Evolutionary conservation across 1,140 invertebrate genomes (phyloP).

Genomic region (Zeugodacus cucurbitae): DNA sequence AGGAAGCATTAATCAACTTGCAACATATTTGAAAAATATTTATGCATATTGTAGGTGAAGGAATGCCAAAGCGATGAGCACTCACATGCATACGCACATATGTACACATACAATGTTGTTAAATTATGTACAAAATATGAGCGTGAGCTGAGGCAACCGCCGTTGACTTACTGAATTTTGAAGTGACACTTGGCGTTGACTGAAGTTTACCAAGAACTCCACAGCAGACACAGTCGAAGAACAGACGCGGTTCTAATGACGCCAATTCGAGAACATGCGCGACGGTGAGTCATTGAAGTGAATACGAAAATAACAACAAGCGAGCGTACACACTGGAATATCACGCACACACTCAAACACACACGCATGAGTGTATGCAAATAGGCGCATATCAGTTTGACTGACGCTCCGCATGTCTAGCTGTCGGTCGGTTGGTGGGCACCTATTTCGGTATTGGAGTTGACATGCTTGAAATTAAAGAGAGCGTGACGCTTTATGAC

Average conservation of each 20-base stretch:
- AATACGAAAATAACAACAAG: not conserved
- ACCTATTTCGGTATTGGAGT: not conserved
- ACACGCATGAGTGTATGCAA: not conserved
- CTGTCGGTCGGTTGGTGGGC: not conserved
- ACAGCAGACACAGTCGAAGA: not conserved
- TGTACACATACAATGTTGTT: not conserved
- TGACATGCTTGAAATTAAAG: slow-evolving; percentile 34
- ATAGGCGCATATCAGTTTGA: not conserved
- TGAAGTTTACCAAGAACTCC: not conserved
- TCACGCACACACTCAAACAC: not conserved
- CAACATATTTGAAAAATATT: not conserved
- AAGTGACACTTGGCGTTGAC: not conserved
- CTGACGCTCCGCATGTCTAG: not conserved
- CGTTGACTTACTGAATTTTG: not conserved
- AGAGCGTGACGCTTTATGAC: slow-evolving; percentile 32
- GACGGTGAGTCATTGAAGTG: slow-evolving; percentile 7
- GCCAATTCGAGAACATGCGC: not conserved
- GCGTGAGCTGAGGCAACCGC: not conserved
- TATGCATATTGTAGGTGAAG: not conserved
- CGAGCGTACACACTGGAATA: not conserved
- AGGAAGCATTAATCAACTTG: slow-evolving; percentile 28
- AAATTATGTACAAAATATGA: not conserved
- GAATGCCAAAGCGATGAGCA: not conserved
- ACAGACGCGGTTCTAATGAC: not conserved
- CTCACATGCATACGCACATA: not conserved